Percentiles rank a stretch among this genome's conserved stretches.
These are phyloP conservation scores for Napeogenes inachia DNA, from an alignment of 2,888 invertebrate genomes.

Conservation along the genomic window DNA sequence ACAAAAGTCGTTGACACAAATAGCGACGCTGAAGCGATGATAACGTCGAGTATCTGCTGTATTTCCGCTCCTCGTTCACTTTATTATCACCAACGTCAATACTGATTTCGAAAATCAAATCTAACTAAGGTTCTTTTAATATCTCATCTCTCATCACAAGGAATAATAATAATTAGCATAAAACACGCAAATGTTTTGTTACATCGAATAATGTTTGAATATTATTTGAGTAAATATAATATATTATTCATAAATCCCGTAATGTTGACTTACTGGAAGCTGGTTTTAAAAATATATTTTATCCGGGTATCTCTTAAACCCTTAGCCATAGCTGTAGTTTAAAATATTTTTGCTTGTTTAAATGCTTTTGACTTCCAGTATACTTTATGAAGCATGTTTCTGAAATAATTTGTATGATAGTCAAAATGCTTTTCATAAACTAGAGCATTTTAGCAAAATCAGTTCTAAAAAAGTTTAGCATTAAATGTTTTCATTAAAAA, in stretches of 20 bases:
- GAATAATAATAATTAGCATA: too few relatives aligned
- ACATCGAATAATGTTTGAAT: background rate
- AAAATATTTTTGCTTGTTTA: slow-evolving; percentile 13
- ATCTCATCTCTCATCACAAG: too few relatives aligned
- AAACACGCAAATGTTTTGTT: background rate
- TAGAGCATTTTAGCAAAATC: too few relatives aligned
- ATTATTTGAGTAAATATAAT: too few relatives aligned
- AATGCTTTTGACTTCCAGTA: too few relatives aligned
- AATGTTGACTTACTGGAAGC: slow-evolving; percentile 24
- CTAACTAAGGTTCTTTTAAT: too few relatives aligned
- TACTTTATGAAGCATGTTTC: too few relatives aligned
- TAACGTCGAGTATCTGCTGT: background rate
- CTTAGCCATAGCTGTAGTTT: slow-evolving; percentile 23
- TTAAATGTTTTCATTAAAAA: too few relatives aligned
- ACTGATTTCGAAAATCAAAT: too few relatives aligned
- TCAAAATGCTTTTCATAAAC: too few relatives aligned
- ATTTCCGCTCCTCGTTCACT: background rate
- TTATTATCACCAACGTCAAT: background rate
- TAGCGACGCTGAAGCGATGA: background rate
- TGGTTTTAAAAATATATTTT: slow-evolving; percentile 29
- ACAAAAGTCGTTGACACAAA: slow-evolving; percentile 6
- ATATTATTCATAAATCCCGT: slow-evolving; percentile 7
- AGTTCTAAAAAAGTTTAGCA: too few relatives aligned
- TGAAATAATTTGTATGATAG: too few relatives aligned
- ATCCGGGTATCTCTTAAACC: slow-evolving; percentile 27